Percentiles rank a stretch among this genome's conserved stretches.
These are phyloP conservation scores for Malacosoma neustria DNA, from an alignment of 2,888 invertebrate genomes.

Conservation along the genomic window DNA sequence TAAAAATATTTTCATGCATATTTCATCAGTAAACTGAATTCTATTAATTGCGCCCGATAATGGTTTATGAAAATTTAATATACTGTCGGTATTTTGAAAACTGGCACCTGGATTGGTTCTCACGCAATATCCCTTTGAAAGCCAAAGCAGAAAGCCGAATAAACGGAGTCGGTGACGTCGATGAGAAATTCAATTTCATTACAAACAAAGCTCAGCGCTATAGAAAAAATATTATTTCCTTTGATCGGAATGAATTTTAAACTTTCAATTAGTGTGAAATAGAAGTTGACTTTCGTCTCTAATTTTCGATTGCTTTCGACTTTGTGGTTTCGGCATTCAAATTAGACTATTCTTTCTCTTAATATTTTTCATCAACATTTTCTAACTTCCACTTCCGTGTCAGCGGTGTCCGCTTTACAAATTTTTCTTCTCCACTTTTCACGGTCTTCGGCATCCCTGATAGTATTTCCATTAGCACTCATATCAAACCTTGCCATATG, in stretches of 20 bases:
- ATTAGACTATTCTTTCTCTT: too few relatives aligned
- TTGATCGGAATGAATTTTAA: conserved; percentile 18
- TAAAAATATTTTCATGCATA: too few relatives aligned
- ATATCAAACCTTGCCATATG: too few relatives aligned
- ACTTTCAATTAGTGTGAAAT: not conserved
- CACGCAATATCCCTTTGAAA: conserved; percentile 65
- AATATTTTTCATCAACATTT: too few relatives aligned
- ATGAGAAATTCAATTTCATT: conserved; percentile 63
- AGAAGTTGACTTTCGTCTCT: not conserved
- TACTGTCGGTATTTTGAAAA: conserved; percentile 38
- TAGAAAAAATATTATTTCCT: conserved; percentile 28
- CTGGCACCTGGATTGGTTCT: conserved; percentile 63
- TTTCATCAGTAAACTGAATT: not conserved
- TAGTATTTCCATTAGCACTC: too few relatives aligned
- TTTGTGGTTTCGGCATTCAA: too few relatives aligned
- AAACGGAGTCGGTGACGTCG: conserved; percentile 41
- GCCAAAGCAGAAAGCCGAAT: conserved; percentile 60
- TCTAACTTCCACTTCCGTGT: too few relatives aligned
- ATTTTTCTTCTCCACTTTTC: too few relatives aligned
- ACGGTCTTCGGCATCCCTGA: too few relatives aligned
- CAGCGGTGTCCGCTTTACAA: too few relatives aligned
- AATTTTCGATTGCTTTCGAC: too few relatives aligned
- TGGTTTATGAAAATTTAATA: conserved; percentile 46
- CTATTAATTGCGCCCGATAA: conserved; percentile 5
- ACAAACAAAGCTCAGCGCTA: conserved; percentile 30